Conservation (phyloP, 2,888 invertebrate species). For the Pammene aurita region DNA sequence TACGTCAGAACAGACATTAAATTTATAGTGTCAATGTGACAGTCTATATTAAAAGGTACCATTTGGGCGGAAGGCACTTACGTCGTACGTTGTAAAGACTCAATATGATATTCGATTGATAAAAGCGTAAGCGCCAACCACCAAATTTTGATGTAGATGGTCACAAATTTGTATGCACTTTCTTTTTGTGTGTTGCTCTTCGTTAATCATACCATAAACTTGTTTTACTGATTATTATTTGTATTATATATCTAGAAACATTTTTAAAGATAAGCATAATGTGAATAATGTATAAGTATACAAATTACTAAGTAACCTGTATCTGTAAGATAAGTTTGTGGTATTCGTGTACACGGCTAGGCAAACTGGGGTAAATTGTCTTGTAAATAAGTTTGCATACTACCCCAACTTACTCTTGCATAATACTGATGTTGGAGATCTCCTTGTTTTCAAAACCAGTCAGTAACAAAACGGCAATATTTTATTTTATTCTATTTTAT, state of each 20-base stretch:
- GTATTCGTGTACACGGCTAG: neutral
- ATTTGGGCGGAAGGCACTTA: too few species aligned
- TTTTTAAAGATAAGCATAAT: too few species aligned
- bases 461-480: conserved; percentile 2
- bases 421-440: too few species aligned
- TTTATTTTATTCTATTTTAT: neutral
- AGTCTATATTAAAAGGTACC: too few species aligned
- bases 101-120: too few species aligned
- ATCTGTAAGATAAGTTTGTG: conserved; percentile 1
- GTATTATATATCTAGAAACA: neutral
- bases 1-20: too few species aligned
- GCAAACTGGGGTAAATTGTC: neutral
- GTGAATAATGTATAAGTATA: too few species aligned
- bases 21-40: too few species aligned
- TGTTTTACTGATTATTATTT: neutral
- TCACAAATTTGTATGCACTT: neutral
- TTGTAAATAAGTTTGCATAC: neutral
- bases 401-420: neutral
- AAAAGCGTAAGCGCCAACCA: too few species aligned
- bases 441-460: neutral
- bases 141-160: too few species aligned
- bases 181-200: neutral
- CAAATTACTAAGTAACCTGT: neutral
- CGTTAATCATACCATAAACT: neutral
- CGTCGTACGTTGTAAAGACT: too few species aligned